phyloP scores from a whole-genome alignment of 2,113 vertebrate species.

The Brevimyrus niger region DNA sequence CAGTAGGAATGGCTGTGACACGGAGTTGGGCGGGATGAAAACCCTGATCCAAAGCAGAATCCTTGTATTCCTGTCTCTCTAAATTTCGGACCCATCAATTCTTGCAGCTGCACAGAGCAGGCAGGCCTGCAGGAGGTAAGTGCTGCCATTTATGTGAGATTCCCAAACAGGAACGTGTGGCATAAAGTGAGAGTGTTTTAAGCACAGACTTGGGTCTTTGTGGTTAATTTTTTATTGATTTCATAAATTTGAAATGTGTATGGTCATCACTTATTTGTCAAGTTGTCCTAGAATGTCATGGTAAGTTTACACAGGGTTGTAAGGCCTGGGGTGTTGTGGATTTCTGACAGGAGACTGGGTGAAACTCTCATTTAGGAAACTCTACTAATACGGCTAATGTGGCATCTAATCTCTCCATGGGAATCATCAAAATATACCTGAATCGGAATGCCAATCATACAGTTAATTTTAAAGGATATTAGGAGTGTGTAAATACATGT shows the following conservation, averaged over 20 bases:
- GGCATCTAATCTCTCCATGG: background rate
- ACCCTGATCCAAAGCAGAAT: conserved; percentile 26
- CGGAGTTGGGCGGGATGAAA: conserved; percentile 30
- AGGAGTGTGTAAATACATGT: background rate
- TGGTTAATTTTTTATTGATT: conserved; percentile 60
- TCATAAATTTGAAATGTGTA: conserved; percentile 67
- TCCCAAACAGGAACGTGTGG: conserved; percentile 52
- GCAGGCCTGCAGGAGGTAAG: conserved; percentile 33
- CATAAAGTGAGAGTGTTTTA: conserved; percentile 35
- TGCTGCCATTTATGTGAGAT: conserved; percentile 45
- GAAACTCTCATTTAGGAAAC: background rate
- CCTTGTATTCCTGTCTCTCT: conserved; percentile 31
- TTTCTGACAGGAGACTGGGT: conserved; percentile 4
- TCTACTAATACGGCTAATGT: background rate
- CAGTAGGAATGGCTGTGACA: conserved; percentile 39
- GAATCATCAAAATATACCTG: background rate
- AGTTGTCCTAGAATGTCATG: conserved; percentile 54
- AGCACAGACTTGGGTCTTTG: conserved; percentile 27
- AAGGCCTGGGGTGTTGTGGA: background rate
- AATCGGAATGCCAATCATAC: background rate
- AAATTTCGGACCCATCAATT: background rate
- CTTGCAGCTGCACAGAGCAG: conserved; percentile 31
- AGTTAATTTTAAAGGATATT: background rate
- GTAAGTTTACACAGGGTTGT: conserved; percentile 53
- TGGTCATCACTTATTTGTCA: conserved; percentile 69